Base-by-base conservation (phyloP, 2,113 vertebrate genomes). In the Psittacula cyanocephala region DNA sequence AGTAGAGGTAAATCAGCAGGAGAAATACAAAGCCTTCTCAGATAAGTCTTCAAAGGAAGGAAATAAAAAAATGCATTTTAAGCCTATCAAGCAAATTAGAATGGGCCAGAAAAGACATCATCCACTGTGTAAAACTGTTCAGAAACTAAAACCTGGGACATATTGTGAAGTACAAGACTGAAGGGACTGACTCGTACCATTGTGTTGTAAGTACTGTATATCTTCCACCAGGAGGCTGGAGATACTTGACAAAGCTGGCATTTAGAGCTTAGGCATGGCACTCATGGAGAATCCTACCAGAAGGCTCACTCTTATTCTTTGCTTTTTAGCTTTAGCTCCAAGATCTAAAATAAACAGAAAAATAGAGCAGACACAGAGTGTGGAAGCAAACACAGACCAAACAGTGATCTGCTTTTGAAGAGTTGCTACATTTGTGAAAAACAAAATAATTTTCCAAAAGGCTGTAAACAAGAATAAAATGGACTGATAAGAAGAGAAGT, bases 161-260 rank as follows among this genome's bases (percentile, higher is more conserved):
- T 70, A 1, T 3, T 57, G 17, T 16, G 46, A 28, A 83, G 60
- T 13, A 52, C 12, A 41, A 59, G n/a, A 33, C 35, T 44, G 52
- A 71, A 83, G 76, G 69, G 41, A 65, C 7, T 69, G 27, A 27
- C 9, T 78, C 53, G 1, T 3, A 23, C 41, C 31, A 13, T 11
- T 55, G 35, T 31, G 8, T 37, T 72, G 0, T 25, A 53, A 47
- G 2, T 19, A 22, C 12, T 7, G 6, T 7, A 0, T 11, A 12
- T 9, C 20, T 62, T 77, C 49, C 35, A 13, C 10, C 14, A 65
- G 63, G 69, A 83, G 41, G 46, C 47, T 11, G 31, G 19, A 86
- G 5, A 20, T 33, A 49, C 13, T 70, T 57, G 28, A 60, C 37
- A 76, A 64, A 76, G 31, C 10, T 60, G 11, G 13, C 23, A 27